phyloP scores from a whole-genome alignment of 2,888 invertebrate species.

The Limenitis camilla region DNA sequence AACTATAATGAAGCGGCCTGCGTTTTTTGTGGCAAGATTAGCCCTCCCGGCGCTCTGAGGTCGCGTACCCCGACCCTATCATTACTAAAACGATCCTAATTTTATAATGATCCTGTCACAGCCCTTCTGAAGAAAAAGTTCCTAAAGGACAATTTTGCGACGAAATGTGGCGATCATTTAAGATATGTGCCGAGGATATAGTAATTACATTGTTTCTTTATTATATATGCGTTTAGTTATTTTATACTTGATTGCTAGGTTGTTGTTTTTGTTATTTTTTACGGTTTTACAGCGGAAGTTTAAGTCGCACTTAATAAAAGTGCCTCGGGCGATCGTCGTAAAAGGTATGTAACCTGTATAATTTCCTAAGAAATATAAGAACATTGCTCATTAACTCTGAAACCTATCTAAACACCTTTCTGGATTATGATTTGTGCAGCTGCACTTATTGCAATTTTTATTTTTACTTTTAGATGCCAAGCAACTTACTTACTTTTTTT shows the following conservation, averaged over 20 bases:
- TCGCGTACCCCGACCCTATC: slow-evolving; percentile 62
- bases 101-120: slow-evolving; percentile 73
- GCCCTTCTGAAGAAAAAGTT: slow-evolving; percentile 54
- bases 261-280: slow-evolving; percentile 12
- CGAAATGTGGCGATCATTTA: slow-evolving; percentile 62
- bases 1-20: slow-evolving; percentile 64
- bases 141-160: slow-evolving; percentile 65
- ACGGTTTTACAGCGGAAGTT: slow-evolving; percentile 33
- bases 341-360: slow-evolving; percentile 7
- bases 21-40: slow-evolving; percentile 63
- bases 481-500: not conserved
- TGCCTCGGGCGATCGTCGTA: slow-evolving; percentile 10
- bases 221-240: slow-evolving; percentile 22
- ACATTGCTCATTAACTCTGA: not conserved
- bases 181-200: slow-evolving; percentile 47
- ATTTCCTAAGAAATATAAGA: slow-evolving; percentile 5
- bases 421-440: not conserved
- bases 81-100: slow-evolving; percentile 72
- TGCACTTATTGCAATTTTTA: not conserved
- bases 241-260: slow-evolving; percentile 19
- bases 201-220: slow-evolving; percentile 38
- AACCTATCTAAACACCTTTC: not conserved
- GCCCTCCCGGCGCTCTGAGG: slow-evolving; percentile 59
- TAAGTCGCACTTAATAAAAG: slow-evolving; percentile 9
- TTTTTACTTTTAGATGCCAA: not conserved